Percentiles rank a stretch among this genome's conserved stretches.
Conservation (phyloP, 2,113 vertebrate genomes). For the Oxyruncus cristatus region DNA sequence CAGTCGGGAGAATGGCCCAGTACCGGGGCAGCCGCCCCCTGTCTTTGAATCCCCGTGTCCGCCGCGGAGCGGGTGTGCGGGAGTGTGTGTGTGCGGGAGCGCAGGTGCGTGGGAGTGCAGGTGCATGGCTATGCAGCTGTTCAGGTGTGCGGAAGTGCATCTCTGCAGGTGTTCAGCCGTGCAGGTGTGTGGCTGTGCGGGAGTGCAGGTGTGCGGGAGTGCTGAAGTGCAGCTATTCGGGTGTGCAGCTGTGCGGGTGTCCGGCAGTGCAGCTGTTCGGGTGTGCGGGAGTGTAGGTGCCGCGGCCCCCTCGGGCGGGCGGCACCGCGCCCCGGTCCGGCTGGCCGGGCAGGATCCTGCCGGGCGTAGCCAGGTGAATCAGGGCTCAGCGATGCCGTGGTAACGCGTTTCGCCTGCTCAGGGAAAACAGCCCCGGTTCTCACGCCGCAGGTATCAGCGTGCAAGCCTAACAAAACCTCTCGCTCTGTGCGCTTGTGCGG, state of each 20-base stretch:
- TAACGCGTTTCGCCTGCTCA: background rate
- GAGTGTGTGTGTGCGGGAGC: too few relatives aligned
- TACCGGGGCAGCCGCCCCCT: background rate
- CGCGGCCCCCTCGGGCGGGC: background rate
- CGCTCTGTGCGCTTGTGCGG: accelerated
- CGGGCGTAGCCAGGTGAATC: background rate
- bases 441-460: background rate
- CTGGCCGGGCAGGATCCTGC: background rate
- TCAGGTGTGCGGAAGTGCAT: background rate
- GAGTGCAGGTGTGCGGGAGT: background rate
- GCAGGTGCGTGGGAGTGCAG: background rate
- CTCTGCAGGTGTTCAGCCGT: background rate
- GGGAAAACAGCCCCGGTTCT: background rate
- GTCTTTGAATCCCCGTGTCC: accelerated
- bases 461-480: background rate
- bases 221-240: too few relatives aligned
- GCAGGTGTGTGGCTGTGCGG: background rate
- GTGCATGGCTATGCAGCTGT: too few relatives aligned
- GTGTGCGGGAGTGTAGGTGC: background rate
- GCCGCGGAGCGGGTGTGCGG: background rate
- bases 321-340: background rate
- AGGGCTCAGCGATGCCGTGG: background rate
- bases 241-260: background rate
- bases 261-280: background rate
- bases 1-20: accelerated